phyloP scores from a whole-genome alignment of 2,888 invertebrate species.

The Volucella inanis region DNA sequence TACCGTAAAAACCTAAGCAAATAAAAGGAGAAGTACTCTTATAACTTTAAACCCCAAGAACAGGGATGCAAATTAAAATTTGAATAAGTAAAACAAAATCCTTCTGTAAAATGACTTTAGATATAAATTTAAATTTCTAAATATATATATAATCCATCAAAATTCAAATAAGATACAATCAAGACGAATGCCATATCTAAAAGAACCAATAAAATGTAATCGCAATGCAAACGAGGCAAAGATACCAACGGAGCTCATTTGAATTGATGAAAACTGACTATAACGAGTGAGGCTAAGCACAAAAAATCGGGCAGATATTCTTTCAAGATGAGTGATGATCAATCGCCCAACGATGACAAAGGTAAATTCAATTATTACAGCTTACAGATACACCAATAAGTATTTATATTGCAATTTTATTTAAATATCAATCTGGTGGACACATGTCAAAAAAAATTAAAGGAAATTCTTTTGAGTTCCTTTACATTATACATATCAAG shows the following conservation, averaged over 20 bases:
- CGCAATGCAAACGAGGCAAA: conserved; percentile 49
- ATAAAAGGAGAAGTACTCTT: not conserved
- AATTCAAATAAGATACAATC: conserved; percentile 11
- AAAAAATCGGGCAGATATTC: conserved; percentile 55
- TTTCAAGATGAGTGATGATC: conserved; percentile 75
- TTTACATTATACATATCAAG: too few relatives aligned
- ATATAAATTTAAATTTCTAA: conserved; percentile 21
- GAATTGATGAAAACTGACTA: conserved; percentile 52
- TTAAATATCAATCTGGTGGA: too few relatives aligned
- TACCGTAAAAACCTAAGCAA: not conserved
- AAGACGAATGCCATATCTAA: conserved; percentile 25
- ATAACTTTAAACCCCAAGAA: conserved; percentile 1
- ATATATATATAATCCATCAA: conserved; percentile 14
- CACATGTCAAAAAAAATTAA: too few relatives aligned
- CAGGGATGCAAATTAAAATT: not conserved
- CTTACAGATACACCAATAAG: too few relatives aligned
- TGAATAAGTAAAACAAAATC: not conserved
- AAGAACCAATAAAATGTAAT: conserved; percentile 58
- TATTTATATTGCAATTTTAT: too few relatives aligned
- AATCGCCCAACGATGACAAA: conserved; percentile 73
- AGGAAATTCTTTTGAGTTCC: too few relatives aligned
- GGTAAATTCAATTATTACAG: conserved; percentile 49
- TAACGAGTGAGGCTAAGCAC: conserved; percentile 64
- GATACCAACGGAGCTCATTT: conserved; percentile 49
- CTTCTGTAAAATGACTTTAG: conserved; percentile 9